Percentiles rank a stretch among this genome's conserved stretches.
Evolutionary conservation across 2,888 invertebrate genomes (phyloP).

Genomic region (Himalopsyche anomala): DNA sequence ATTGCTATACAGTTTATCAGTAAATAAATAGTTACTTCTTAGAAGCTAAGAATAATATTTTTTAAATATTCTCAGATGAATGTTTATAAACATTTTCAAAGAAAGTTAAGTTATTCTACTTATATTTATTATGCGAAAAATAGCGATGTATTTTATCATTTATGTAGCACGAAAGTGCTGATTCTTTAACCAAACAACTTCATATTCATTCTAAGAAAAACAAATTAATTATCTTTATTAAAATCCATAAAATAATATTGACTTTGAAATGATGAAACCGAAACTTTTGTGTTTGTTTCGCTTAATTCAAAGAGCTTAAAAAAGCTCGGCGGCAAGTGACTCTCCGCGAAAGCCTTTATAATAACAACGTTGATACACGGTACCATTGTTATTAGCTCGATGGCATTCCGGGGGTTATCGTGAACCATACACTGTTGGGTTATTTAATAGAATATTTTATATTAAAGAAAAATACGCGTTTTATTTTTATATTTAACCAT

Average conservation of each 20-base stretch:
- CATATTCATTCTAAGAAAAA: neutral
- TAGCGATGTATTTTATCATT: too few relatives aligned
- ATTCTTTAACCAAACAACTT: conserved; percentile 31
- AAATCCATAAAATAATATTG: conserved; percentile 5
- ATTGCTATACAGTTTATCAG: too few relatives aligned
- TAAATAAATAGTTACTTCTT: too few relatives aligned
- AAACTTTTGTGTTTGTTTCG: conserved; percentile 15
- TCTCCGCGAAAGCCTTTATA: conserved; percentile 42
- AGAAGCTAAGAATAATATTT: too few relatives aligned
- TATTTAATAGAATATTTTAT: neutral
- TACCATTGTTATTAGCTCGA: conserved; percentile 42
- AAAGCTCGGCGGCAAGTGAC: conserved; percentile 43
- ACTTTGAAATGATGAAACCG: neutral
- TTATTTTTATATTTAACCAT: too few relatives aligned
- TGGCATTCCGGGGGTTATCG: conserved; percentile 17
- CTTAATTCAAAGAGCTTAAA: conserved; percentile 32
- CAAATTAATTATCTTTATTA: conserved; percentile 28
- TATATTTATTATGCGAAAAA: too few relatives aligned
- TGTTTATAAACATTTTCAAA: too few relatives aligned
- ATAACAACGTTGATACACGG: conserved; percentile 34
- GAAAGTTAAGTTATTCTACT: too few relatives aligned
- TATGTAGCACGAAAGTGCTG: neutral
- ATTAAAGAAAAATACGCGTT: too few relatives aligned
- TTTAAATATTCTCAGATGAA: too few relatives aligned
- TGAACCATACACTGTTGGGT: neutral